A percentile compares a stretch with the other conserved stretches of the same genome.
Conservation (phyloP, 2,113 vertebrate species). For the Piliocolobus tephrosceles region DNA sequence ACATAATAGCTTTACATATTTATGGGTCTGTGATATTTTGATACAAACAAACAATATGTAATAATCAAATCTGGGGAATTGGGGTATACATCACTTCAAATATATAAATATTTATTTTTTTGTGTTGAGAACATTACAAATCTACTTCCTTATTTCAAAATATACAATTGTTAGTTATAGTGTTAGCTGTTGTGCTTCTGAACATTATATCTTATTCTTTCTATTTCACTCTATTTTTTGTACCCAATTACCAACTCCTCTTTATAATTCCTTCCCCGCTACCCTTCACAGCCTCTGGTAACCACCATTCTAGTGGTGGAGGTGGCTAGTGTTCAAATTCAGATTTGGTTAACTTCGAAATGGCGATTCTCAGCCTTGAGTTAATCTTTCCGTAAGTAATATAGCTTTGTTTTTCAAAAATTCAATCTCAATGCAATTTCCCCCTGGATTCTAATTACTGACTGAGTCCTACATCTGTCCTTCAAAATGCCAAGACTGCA, state of each 20-base stretch:
- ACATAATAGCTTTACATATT: background rate
- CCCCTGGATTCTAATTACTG: background rate
- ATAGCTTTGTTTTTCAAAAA: constrained; percentile 60
- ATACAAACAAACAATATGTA: background rate
- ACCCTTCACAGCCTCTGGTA: background rate
- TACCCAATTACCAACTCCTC: background rate
- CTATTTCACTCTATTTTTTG: background rate
- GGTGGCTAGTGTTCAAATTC: background rate
- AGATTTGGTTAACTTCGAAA: background rate
- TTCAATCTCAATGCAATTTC: constrained; percentile 2
- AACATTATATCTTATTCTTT: background rate
- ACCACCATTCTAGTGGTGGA: background rate
- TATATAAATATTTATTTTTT: background rate
- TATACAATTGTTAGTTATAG: background rate
- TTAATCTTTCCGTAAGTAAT: constrained; percentile 37
- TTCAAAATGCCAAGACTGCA: constrained; percentile 50
- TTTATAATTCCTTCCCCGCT: background rate
- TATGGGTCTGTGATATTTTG: background rate
- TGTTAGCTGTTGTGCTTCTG: background rate
- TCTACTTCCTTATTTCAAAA: background rate
- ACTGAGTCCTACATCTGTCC: constrained; percentile 39
- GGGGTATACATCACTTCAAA: background rate
- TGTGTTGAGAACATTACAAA: background rate
- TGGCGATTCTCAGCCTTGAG: background rate
- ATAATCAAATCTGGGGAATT: background rate